These are phyloP conservation scores for Seira sanloemensis DNA, from an alignment of 2,888 invertebrate species.

Conservation along the genomic window DNA sequence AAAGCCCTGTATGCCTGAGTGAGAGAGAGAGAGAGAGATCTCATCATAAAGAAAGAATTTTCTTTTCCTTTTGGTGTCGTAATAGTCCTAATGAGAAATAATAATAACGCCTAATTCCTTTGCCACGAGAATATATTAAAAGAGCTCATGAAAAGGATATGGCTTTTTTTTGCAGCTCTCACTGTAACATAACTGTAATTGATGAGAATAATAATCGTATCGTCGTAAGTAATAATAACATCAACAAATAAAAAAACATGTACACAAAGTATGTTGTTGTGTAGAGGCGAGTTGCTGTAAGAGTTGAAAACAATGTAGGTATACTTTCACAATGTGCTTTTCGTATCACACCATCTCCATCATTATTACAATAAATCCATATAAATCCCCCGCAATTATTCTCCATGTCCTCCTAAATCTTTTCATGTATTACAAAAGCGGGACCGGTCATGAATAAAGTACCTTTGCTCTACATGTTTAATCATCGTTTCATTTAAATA, in stretches of 20 bases:
- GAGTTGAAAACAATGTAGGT: neutral
- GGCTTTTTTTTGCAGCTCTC: no score
- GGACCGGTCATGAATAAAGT: constrained; percentile 28
- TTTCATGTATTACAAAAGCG: constrained; percentile 1
- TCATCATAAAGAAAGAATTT: no score
- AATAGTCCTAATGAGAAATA: neutral
- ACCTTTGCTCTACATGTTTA: no score
- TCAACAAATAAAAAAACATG: neutral
- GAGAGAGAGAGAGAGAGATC: no score
- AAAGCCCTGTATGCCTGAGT: neutral
- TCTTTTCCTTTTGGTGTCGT: neutral
- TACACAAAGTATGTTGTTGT: no score
- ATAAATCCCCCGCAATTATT: constrained; percentile 25
- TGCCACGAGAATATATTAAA: neutral
- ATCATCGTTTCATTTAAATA: no score
- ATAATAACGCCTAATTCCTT: neutral
- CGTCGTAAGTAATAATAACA: neutral
- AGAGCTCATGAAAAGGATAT: neutral
- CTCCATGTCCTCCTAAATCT: constrained; percentile 3
- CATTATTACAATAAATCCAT: constrained; percentile 57
- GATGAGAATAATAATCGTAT: neutral
- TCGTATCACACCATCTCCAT: constrained; percentile 8
- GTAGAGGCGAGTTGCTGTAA: neutral
- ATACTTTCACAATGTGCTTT: neutral
- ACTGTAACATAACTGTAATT: constrained; percentile 1